phyloP scores from a whole-genome alignment of 53 echinoderm and acorn worm species.

The Henricia sp. region DNA sequence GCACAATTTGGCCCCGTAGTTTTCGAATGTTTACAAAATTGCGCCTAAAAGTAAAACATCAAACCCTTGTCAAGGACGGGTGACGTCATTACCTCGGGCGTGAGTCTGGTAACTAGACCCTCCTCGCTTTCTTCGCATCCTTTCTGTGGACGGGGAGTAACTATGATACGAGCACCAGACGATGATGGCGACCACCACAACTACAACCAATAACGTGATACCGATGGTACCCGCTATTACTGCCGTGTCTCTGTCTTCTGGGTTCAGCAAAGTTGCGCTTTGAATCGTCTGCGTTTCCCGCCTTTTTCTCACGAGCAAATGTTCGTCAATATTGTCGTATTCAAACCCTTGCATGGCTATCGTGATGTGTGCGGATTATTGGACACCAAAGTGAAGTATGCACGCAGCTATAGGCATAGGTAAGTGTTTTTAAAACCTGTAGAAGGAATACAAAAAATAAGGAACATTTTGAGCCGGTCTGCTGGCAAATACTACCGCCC shows the following conservation, averaged over 20 bases:
- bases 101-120: constrained; percentile 17
- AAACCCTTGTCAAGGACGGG: not conserved
- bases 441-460: no score
- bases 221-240: constrained; percentile 37
- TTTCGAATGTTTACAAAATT: no score
- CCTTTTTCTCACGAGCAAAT: not conserved
- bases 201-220: constrained; percentile 1
- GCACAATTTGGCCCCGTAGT: no score
- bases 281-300: not conserved
- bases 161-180: constrained; percentile 42
- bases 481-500: no score
- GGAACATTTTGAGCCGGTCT: no score
- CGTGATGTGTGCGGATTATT: no score
- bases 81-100: not conserved
- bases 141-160: constrained; percentile 21
- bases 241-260: constrained; percentile 37
- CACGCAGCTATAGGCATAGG: no score
- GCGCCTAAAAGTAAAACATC: no score
- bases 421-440: no score
- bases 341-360: not conserved
- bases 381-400: no score
- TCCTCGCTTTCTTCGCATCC: constrained; percentile 7
- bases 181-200: constrained; percentile 11
- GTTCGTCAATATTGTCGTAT: constrained; percentile 5
- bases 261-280: constrained; percentile 23